phyloP scores from a whole-genome alignment of 2,888 invertebrate species.

The Caenorhabditis doughertyi region DNA sequence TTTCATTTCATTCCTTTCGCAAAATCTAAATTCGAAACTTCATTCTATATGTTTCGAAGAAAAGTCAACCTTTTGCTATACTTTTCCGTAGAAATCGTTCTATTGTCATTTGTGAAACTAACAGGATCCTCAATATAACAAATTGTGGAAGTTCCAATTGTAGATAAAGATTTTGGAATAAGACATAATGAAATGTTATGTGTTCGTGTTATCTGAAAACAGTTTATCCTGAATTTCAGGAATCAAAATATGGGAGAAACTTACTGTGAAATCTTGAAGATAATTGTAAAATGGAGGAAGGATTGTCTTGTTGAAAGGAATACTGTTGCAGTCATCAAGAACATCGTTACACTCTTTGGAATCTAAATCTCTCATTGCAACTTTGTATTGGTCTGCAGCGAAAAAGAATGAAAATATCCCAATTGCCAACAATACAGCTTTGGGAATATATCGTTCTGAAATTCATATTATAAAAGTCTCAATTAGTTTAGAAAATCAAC shows the following conservation, averaged over 20 bases:
- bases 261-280: slow-evolving; percentile 54
- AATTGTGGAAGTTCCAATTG: slow-evolving; percentile 41
- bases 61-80: slow-evolving; percentile 19
- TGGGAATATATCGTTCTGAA: slow-evolving; percentile 23
- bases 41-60: neutral
- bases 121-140: slow-evolving; percentile 48
- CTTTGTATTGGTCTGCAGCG: slow-evolving; percentile 20
- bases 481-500: neutral
- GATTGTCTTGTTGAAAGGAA: slow-evolving; percentile 34
- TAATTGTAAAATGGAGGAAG: slow-evolving; percentile 52
- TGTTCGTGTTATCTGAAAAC: slow-evolving; percentile 14
- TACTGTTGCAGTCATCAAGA: slow-evolving; percentile 7
- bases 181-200: slow-evolving; percentile 46
- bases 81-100: slow-evolving; percentile 32
- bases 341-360: slow-evolving; percentile 40
- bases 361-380: slow-evolving; percentile 16
- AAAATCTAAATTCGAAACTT: slow-evolving; percentile 12
- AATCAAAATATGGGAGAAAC: neutral
- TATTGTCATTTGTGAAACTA: slow-evolving; percentile 17
- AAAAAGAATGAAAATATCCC: neutral
- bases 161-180: slow-evolving; percentile 54
- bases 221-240: neutral
- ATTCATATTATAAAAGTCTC: neutral
- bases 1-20: slow-evolving; percentile 39
- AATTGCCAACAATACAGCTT: slow-evolving; percentile 12